phyloP scores from a whole-genome alignment of 2,888 invertebrate species.

The Blastobasis adustella region DNA sequence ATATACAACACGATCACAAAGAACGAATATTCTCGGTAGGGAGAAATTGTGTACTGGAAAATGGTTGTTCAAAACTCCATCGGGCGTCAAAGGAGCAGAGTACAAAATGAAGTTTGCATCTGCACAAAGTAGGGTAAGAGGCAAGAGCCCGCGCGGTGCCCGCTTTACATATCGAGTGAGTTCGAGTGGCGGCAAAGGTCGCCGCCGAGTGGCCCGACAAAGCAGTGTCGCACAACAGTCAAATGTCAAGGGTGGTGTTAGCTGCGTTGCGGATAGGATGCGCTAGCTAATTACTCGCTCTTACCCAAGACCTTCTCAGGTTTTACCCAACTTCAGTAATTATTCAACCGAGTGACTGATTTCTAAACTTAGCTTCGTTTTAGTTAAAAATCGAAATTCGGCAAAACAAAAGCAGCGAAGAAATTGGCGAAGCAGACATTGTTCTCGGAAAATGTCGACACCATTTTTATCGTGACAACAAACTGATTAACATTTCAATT shows the following conservation, averaged over 20 bases:
- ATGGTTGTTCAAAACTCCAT: constrained; percentile 15
- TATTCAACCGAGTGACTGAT: no score
- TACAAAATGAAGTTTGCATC: constrained; percentile 17
- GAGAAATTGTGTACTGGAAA: constrained; percentile 3
- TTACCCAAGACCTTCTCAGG: no score
- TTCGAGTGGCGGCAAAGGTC: constrained; percentile 26
- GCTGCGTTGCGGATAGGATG: background rate
- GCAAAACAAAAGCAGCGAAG: constrained; percentile 1
- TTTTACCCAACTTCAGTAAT: no score
- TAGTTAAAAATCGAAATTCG: constrained; percentile 3
- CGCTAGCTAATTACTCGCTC: no score
- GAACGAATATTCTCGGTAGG: background rate
- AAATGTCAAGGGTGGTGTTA: constrained; percentile 10
- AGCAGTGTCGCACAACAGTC: constrained; percentile 13
- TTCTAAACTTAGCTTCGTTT: background rate
- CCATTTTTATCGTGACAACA: background rate
- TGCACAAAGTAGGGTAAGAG: constrained; percentile 25
- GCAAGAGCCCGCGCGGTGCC: background rate
- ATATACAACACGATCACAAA: no score
- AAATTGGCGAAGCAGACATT: background rate
- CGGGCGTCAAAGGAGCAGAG: constrained; percentile 8
- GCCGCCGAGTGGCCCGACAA: constrained; percentile 16
- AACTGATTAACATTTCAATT: background rate
- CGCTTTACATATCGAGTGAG: constrained; percentile 25
- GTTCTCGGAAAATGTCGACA: no score